phyloP scores from a whole-genome alignment of 2,797 vertebrate genomes.

The Sebastolobus alascanus region DNA sequence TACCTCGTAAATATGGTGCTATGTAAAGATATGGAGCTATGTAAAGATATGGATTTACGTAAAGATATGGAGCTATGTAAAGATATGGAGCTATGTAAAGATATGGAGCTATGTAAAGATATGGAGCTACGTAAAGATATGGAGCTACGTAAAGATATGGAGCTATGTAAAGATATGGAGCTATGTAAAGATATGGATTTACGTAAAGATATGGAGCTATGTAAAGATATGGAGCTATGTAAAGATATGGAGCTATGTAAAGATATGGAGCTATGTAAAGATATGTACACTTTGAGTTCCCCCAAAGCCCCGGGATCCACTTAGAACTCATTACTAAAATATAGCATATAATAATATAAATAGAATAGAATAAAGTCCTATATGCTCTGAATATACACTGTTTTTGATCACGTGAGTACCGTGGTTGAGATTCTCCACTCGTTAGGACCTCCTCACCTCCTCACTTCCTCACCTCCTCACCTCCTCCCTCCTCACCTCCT shows the following conservation, averaged over 20 bases:
- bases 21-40: background rate
- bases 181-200: background rate
- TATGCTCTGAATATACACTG: background rate
- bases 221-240: background rate
- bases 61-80: background rate
- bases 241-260: background rate
- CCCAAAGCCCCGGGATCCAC: background rate
- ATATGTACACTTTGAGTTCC: background rate
- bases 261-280: background rate
- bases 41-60: background rate
- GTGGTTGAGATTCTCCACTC: background rate
- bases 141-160: background rate
- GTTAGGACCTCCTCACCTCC: background rate
- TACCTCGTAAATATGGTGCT: background rate
- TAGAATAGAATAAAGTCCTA: background rate
- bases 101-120: background rate
- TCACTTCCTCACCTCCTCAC: no score
- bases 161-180: background rate
- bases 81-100: background rate
- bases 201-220: background rate
- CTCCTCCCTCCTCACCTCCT: no score
- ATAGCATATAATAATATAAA: background rate
- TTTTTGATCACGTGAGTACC: background rate
- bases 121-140: background rate
- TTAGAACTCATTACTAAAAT: background rate